Base-by-base conservation (phyloP, 2,113 vertebrate genomes). In the Dermatemys mawii region DNA sequence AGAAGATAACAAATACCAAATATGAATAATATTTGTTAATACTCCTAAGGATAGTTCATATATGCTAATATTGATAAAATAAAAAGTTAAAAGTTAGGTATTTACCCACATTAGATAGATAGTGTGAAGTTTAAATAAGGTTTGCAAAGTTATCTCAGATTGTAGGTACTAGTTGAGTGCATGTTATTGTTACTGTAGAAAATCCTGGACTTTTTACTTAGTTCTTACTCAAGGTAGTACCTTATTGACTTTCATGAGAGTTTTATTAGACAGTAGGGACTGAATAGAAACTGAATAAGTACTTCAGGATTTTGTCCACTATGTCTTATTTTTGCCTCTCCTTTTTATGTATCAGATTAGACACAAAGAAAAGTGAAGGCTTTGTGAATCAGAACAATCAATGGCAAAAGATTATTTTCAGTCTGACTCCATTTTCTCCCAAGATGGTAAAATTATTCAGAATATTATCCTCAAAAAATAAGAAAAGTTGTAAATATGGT, bases 91-190 rank as follows among this genome's bases (percentile, higher is more conserved):
- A 76, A 75, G 46, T 29, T 44, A 41, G 1, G 55, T 5, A 55
- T 76, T 90, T 81, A 12, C 0, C 0, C 2, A 67, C 11, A 49
- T 4, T 7, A 49, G 67, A 79, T 38, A 2, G 0, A 5, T 44
- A 44, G 5, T 26, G 41, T 41, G 38, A 24, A 24, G 14, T 44
- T 49, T 88, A 17, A 13, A 60, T 63, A 75, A 6, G 73, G 32
- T 53, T 67, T 93, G 16, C 22, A 1, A 35, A 78, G 76, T 48
- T 44, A 3, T 29, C 78, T 53, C 49, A 12, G 50, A 26, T 53
- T 80, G 35, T 38, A 1, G 70, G 9, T 8, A 5, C 55, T 49
- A 6, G 24, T 19, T 57, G 57, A 75, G 92, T 3, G 8, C 0
- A 24, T 0, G 24, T 63, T 83, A 54, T 87, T 2, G 35, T 16